These are phyloP conservation scores for Danionella dracula DNA, from an alignment of 2,797 vertebrate species.

Conservation along the genomic window DNA sequence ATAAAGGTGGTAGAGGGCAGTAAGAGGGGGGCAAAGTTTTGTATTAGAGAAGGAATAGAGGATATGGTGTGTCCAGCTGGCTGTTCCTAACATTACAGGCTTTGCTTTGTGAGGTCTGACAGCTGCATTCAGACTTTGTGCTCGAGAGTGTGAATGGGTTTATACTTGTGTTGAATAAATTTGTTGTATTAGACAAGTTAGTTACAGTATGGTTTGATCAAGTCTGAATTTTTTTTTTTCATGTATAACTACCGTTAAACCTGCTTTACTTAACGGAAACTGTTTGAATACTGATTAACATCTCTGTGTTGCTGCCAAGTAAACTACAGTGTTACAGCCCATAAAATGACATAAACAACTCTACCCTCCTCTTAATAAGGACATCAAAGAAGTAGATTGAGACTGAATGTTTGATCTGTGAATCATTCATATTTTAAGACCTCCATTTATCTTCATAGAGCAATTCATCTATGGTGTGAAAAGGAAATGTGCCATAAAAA, in stretches of 20 bases:
- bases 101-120: slow-evolving; percentile 80
- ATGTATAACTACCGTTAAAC: slow-evolving; percentile 4
- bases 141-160: slow-evolving; percentile 56
- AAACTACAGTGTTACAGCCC: no score
- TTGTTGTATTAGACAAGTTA: slow-evolving; percentile 7
- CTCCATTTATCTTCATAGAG: slow-evolving; percentile 34
- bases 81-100: slow-evolving; percentile 81
- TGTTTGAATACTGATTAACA: slow-evolving; percentile 23
- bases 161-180: slow-evolving; percentile 4
- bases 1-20: slow-evolving; percentile 49
- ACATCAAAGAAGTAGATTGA: slow-evolving; percentile 9
- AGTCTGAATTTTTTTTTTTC: neutral
- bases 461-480: slow-evolving; percentile 34
- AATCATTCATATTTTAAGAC: slow-evolving; percentile 38
- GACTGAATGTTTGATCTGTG: slow-evolving; percentile 40
- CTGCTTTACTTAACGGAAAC: neutral
- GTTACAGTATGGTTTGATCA: slow-evolving; percentile 7
- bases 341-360: slow-evolving; percentile 18
- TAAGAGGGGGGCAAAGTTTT: slow-evolving; percentile 46
- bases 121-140: slow-evolving; percentile 76
- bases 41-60: slow-evolving; percentile 53
- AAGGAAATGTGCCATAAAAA: slow-evolving; percentile 47
- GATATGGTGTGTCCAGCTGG: slow-evolving; percentile 83
- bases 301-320: slow-evolving; percentile 14
- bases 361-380: slow-evolving; percentile 41